Evolutionary conservation across 92 coral and sea anemone genomes (phyloP), one percentile per base, ranked within the genome.

Genomic region (Phenganax stokvisi): DNA sequence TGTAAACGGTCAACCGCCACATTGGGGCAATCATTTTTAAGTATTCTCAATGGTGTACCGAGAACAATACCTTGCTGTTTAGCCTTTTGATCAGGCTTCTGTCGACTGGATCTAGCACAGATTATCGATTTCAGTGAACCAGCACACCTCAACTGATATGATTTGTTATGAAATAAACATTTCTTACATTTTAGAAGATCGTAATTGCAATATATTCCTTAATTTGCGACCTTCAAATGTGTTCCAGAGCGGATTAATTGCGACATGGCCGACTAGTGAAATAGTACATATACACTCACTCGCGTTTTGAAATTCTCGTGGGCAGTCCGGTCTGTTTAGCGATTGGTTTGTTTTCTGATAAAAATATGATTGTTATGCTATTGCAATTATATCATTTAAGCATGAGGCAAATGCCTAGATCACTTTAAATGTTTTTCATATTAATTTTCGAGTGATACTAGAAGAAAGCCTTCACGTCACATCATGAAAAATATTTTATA

Each of bases 321-420:
- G 72, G 74, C 74, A 79, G 16, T 16, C 12, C 52, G 17, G 20
- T 1, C 62, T 64, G 61, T 63, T 28, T 65, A 6, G 20, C 60
- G 81, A 77, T 62, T 77, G 81, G 81, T 57, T 60, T 79, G 47
- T 65, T 30, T 64, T 4, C n/a, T 63, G 72, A 65, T 63, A 63
- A 63, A 54, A 65, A 79, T 65, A 79, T 63, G 61, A 79, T 65
- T 63, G 73, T 79, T 7, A 65, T 79, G 74, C 56, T 31, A 63
- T 79, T 63, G 53, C 74, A 79, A 52, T 79, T 65, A 79, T 77
- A 15, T 65, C 83, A 64, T 79, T 63, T 79, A 20, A 8, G 60
- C 37, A 10, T 17, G 52, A 16, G 58, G 16, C 81, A 27, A 10
- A 12, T 5, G 13, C 44, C 51, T 56, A 59, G 60, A 31, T 76